Conservation (phyloP, 2,888 invertebrate genomes). For the Bursaphelenchus okinawaensis region DNA sequence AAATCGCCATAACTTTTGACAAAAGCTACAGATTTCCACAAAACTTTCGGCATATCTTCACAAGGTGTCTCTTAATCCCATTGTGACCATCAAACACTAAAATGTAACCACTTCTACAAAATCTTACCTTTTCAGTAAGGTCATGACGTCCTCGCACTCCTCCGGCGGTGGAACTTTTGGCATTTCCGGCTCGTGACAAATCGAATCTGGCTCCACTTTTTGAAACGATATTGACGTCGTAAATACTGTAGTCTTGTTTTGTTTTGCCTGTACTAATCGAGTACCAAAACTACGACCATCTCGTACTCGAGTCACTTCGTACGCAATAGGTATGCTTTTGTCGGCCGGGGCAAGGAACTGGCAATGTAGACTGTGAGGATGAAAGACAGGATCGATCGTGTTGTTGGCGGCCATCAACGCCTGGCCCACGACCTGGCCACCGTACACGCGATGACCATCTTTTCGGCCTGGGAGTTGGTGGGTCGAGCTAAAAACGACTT, state of each 20-base stretch:
- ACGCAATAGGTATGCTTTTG: conserved; percentile 58
- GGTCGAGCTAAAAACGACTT: conserved; percentile 41
- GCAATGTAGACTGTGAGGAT: conserved; percentile 60
- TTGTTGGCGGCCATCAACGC: conserved; percentile 59
- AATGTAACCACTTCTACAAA: no score
- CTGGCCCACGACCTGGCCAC: conserved; percentile 60
- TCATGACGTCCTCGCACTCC: conserved; percentile 40
- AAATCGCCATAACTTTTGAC: no score
- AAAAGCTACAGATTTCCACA: no score
- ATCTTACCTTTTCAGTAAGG: conserved; percentile 19
- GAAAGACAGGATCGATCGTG: conserved; percentile 58
- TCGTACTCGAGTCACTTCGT: conserved; percentile 59
- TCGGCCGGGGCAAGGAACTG: conserved; percentile 58
- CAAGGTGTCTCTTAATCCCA: no score
- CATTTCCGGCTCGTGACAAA: conserved; percentile 59
- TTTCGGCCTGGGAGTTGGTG: conserved; percentile 44
- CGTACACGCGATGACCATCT: conserved; percentile 56
- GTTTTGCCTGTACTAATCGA: conserved; percentile 59
- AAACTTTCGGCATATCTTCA: no score
- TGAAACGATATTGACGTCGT: conserved; percentile 54
- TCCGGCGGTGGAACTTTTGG: conserved; percentile 59
- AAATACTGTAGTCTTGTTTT: conserved; percentile 59
- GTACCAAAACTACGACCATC: conserved; percentile 60
- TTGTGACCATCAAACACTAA: no score
- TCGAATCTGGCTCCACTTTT: conserved; percentile 45